A percentile compares a stretch with the other conserved stretches of the same genome.
Evolutionary conservation across 2,797 vertebrate genomes (phyloP).

Genomic region (Sebastes iracundus): DNA sequence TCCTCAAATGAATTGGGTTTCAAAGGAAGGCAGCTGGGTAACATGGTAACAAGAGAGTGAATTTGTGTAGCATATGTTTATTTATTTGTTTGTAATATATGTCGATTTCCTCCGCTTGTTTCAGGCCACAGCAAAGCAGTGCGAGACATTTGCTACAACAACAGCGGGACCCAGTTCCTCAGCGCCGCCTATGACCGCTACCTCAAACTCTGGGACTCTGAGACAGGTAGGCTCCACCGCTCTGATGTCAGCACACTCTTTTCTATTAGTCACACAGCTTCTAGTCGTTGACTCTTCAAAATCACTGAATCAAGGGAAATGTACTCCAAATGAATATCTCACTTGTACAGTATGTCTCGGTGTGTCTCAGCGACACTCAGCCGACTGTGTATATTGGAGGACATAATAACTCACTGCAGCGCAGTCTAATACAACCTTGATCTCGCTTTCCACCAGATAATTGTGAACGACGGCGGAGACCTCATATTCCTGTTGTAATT

Average conservation of each 20-base stretch:
- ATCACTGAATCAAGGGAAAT: background rate
- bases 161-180: constrained; percentile 91
- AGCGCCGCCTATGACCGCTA: constrained; percentile 96
- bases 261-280: background rate
- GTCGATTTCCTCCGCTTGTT: background rate
- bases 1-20: constrained; percentile 31
- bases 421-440: background rate
- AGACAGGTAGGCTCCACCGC: constrained; percentile 87
- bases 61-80: background rate
- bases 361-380: background rate
- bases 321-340: background rate
- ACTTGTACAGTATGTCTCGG: background rate
- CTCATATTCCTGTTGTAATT: background rate
- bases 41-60: background rate
- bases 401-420: background rate
- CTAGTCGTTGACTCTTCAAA: background rate
- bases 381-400: background rate
- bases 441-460: background rate
- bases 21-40: constrained; percentile 4
- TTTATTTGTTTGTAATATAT: constrained; percentile 20
- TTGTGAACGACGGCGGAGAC: background rate
- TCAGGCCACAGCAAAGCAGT: constrained; percentile 98
- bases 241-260: background rate
- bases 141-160: constrained; percentile 96
- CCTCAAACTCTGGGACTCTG: constrained; percentile 97